Conservation (phyloP, 2,113 vertebrate species). For the Oriolus oriolus region DNA sequence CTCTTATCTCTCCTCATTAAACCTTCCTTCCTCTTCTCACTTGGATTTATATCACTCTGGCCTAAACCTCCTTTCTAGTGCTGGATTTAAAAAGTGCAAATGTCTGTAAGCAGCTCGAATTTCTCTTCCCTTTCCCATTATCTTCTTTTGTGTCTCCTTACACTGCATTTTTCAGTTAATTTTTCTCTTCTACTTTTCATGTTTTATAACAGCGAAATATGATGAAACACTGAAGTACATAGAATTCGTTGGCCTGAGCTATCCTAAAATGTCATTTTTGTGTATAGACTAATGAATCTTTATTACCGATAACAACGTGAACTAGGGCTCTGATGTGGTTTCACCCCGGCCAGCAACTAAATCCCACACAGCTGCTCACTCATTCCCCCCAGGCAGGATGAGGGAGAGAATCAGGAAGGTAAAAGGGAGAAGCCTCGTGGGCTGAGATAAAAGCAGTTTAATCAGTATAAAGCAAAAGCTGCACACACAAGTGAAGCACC, state of each 20-base stretch:
- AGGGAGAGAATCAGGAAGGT: not conserved
- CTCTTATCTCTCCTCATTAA: not conserved
- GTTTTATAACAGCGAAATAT: not conserved
- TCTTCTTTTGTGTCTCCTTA: not conserved
- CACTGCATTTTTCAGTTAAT: not conserved
- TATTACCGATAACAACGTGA: not conserved
- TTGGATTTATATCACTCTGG: not conserved
- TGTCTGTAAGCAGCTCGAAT: not conserved
- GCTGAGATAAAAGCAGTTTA: not conserved
- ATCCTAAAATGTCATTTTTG: not conserved
- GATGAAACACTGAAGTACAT: not conserved
- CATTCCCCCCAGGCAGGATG: accelerated
- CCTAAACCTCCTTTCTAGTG: not conserved
- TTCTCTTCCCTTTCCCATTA: not conserved
- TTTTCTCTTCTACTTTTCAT: not conserved
- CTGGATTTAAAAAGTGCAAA: not conserved
- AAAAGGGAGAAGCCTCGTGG: not conserved
- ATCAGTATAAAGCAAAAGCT: not conserved
- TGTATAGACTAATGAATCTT: not conserved
- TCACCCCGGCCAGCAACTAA: not conserved
- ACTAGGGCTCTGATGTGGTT: not conserved
- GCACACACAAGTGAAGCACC: accelerated
- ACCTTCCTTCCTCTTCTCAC: not conserved
- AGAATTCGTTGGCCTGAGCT: not conserved
- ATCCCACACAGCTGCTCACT: not conserved